These are phyloP conservation scores for Nephrotoma flavescens DNA, from an alignment of 2,888 invertebrate species.

Conservation along the genomic window DNA sequence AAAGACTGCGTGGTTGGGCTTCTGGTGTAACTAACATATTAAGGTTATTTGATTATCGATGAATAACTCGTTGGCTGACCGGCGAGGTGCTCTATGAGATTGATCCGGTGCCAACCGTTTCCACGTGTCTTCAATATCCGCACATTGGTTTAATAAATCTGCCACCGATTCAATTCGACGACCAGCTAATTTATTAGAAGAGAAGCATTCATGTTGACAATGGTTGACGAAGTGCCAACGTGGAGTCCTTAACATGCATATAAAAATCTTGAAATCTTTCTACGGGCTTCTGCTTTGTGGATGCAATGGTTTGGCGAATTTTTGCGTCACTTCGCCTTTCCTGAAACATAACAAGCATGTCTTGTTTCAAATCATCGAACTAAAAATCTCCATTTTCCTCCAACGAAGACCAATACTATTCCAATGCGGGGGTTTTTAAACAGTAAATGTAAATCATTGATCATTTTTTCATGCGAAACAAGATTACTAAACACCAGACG, in stretches of 20 bases:
- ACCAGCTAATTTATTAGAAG: neutral
- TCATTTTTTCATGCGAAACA: neutral
- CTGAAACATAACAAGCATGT: neutral
- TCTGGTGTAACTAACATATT: too few species aligned
- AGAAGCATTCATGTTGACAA: neutral
- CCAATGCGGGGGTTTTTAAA: neutral
- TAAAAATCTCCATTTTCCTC: neutral
- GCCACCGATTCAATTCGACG: neutral
- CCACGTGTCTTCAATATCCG: too few species aligned
- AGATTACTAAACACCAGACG: neutral
- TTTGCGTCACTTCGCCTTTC: neutral
- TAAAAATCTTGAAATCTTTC: neutral
- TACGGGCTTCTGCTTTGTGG: neutral
- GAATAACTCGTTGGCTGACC: too few species aligned
- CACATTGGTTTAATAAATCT: neutral
- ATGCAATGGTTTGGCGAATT: neutral
- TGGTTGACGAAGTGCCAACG: neutral
- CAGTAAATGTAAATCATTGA: neutral
- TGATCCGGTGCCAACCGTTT: too few species aligned
- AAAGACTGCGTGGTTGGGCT: too few species aligned
- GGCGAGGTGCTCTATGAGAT: too few species aligned
- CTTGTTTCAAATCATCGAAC: neutral
- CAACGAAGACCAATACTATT: neutral
- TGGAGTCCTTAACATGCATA: neutral
- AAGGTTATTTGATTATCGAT: too few species aligned